These are phyloP conservation scores for Bucorvus abyssinicus DNA, from an alignment of 2,797 vertebrate species.

Conservation along the genomic window DNA sequence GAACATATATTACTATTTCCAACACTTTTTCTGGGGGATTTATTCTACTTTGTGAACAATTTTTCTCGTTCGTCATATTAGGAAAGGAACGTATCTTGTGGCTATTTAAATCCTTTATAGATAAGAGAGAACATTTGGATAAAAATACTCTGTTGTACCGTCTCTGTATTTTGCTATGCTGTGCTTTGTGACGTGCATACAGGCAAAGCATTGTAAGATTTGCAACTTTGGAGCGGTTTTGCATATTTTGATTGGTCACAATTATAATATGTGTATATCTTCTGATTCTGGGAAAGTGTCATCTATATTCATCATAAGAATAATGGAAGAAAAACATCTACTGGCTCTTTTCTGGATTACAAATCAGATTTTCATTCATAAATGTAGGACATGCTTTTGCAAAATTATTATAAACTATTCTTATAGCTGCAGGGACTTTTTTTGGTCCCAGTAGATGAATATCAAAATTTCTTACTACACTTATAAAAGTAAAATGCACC, in stretches of 20 bases:
- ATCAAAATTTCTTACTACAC: not conserved
- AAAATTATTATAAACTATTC: slow-evolving; percentile 24
- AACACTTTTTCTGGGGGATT: slow-evolving; percentile 1
- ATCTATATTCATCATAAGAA: not conserved
- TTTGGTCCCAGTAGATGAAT: not conserved
- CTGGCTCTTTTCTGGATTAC: slow-evolving; percentile 4
- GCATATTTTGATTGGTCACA: not conserved
- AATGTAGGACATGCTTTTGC: not conserved
- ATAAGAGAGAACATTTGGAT: not conserved
- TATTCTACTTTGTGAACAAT: not conserved
- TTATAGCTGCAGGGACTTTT: not conserved
- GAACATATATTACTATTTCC: slow-evolving; percentile 25
- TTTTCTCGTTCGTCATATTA: not conserved
- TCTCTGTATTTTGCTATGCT: not conserved
- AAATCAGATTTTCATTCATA: slow-evolving; percentile 27
- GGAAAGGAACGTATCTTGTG: not conserved
- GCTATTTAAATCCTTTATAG: not conserved
- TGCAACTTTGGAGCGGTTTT: not conserved
- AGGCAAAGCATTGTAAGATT: not conserved
- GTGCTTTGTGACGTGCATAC: not conserved
- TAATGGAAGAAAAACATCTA: not conserved
- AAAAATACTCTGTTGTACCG: not conserved
- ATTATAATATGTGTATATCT: not conserved
- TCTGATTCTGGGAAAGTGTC: not conserved
- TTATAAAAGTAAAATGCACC: not conserved